These are phyloP conservation scores for Apodemus speciosus DNA, from an alignment of 2,113 vertebrate genomes.

Conservation along the genomic window DNA sequence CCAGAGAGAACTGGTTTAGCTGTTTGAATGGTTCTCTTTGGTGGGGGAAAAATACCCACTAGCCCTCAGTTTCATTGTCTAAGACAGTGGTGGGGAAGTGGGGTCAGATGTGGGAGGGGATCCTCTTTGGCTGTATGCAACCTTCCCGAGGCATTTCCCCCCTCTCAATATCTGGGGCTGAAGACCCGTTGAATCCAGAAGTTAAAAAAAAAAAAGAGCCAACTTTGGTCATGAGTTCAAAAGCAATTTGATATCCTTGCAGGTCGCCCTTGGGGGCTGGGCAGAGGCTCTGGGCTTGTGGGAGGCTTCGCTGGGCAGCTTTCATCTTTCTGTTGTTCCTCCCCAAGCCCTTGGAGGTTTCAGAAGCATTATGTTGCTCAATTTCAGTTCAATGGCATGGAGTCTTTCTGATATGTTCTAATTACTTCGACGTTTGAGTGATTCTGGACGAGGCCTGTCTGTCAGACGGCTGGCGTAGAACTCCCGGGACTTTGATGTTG, in stretches of 20 bases:
- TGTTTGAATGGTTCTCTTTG: neutral
- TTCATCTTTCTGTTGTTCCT: constrained; percentile 29
- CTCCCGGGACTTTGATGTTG: constrained; percentile 65
- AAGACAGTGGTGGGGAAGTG: neutral
- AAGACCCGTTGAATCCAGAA: constrained; percentile 16
- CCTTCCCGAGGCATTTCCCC: neutral
- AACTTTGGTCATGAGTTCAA: neutral
- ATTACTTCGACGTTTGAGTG: constrained; percentile 69
- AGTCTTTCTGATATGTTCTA: constrained; percentile 69
- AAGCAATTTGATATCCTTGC: neutral
- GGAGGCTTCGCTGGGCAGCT: neutral
- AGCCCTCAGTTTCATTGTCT: neutral
- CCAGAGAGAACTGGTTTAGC: neutral
- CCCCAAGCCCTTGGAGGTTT: constrained; percentile 21
- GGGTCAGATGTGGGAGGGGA: too few relatives aligned
- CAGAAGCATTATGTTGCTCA: constrained; percentile 66
- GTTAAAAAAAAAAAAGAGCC: neutral
- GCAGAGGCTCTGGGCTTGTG: neutral
- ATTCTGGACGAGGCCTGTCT: constrained; percentile 70
- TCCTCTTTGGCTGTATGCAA: neutral
- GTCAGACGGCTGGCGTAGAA: constrained; percentile 63
- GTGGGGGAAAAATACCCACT: neutral
- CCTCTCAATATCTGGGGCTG: neutral
- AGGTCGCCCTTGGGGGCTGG: neutral
- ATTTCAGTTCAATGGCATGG: constrained; percentile 61